Conservation (phyloP, 2,888 invertebrate genomes). For the Habrosyne pyritoides region DNA sequence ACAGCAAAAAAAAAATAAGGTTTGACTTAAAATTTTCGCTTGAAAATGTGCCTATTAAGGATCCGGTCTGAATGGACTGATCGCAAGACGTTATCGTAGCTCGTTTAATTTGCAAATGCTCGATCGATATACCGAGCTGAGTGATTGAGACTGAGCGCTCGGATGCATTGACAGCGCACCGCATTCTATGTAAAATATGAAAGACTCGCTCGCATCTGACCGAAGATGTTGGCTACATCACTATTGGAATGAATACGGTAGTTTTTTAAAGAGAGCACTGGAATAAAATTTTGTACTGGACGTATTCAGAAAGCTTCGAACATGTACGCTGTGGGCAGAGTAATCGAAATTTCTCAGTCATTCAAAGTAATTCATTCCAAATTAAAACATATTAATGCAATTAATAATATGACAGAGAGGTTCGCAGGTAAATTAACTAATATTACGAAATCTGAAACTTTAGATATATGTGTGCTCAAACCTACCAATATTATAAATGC, state of each 20-base stretch:
- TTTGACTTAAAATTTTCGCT: slow-evolving; percentile 16
- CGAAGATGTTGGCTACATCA: slow-evolving; percentile 44
- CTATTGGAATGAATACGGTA: slow-evolving; percentile 59
- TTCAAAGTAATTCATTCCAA: too few relatives aligned
- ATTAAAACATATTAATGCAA: too few relatives aligned
- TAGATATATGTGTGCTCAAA: too few relatives aligned
- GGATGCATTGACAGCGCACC: slow-evolving; percentile 66
- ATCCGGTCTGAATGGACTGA: slow-evolving; percentile 13
- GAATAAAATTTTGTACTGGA: too few relatives aligned
- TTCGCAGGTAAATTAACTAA: too few relatives aligned
- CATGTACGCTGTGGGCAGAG: too few relatives aligned
- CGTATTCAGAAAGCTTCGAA: too few relatives aligned
- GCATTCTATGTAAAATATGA: slow-evolving; percentile 83
- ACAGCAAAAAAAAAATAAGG: not conserved
- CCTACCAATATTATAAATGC: too few relatives aligned
- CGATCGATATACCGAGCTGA: slow-evolving; percentile 62
- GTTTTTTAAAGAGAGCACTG: slow-evolving; percentile 26
- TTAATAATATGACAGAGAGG: too few relatives aligned
- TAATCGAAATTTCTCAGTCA: too few relatives aligned
- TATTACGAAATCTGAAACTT: too few relatives aligned
- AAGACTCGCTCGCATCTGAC: slow-evolving; percentile 55
- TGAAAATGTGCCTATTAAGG: slow-evolving; percentile 21
- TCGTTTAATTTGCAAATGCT: slow-evolving; percentile 74
- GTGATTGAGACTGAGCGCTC: slow-evolving; percentile 74
- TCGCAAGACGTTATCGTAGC: slow-evolving; percentile 54